Evolutionary conservation across 1,140 invertebrate species (phyloP), one percentile per base, ranked within the genome.

Genomic region (Plodia interpunctella): DNA sequence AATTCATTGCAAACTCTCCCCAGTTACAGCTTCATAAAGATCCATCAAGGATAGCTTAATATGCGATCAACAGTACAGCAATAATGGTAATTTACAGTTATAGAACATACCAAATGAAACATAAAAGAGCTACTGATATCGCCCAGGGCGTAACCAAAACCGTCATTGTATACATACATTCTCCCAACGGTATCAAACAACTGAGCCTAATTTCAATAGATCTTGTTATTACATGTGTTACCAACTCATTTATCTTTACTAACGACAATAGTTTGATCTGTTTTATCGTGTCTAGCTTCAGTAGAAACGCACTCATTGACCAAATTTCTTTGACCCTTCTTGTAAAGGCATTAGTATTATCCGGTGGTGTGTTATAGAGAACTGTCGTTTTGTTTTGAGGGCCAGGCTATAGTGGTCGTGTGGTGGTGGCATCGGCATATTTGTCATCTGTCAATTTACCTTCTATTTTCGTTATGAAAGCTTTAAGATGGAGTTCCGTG

Each of bases 401-500:
- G 9, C 79, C 79, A 65, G 15, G 25, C 53, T 65, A 63, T 32
- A 53, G 15, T 80, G 74, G 86, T 62, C 57, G 55, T 17, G 25
- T 66, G 28, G 60, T 59, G 68, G 79, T 85, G 81, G 80, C 84
- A 88, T 84, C 78, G 72, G 77, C 83, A 73, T 83, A 88, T 88
- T 88, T 88, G 86, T 88, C 86, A 88, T 87, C 83, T 86, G 86
- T 88, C 86, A 88, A 87, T 87, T 88, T 83, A 72, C 75, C 80
- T 80, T 86, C 79, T 88, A 88, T 88, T 88, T 86, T 72, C 63
- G 78, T 84, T 82, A 82, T 88, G 81, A 88, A 88, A 88, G 85
- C 74, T 81, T 83, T 79, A 44, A 15, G 10, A 17, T 6, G 13
- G 1, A 15, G 38, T 44, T 44, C 15, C n/a, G 15, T 44, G 32